Evolutionary conservation across 2,888 invertebrate species (phyloP).

Genomic region (Melanchra persicariae): DNA sequence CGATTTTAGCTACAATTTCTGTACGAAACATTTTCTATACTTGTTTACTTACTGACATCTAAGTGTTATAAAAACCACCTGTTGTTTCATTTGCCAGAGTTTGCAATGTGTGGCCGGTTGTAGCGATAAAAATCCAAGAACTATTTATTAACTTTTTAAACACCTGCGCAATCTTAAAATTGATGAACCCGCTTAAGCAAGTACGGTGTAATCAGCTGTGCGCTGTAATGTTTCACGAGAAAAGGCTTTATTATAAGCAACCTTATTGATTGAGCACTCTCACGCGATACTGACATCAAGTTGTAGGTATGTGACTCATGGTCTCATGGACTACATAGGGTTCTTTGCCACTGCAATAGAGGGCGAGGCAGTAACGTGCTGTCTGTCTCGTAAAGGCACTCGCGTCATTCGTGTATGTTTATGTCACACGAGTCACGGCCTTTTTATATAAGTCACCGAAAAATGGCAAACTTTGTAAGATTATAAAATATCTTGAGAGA

Average conservation of each 20-base stretch:
- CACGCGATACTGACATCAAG: slow-evolving; percentile 64
- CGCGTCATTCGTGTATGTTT: slow-evolving; percentile 39
- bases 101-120: slow-evolving; percentile 5
- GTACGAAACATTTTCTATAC: not conserved
- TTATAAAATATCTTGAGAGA: too few relatives aligned
- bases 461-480: too few relatives aligned
- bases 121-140: slow-evolving; percentile 18
- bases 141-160: slow-evolving; percentile 41
- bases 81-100: slow-evolving; percentile 15
- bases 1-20: slow-evolving; percentile 30
- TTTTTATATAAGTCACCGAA: too few relatives aligned
- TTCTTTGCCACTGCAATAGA: slow-evolving; percentile 56
- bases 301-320: slow-evolving; percentile 64
- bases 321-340: slow-evolving; percentile 61
- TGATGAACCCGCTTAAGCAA: slow-evolving; percentile 44
- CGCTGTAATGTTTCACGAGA: slow-evolving; percentile 52
- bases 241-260: slow-evolving; percentile 59
- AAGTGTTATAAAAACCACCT: slow-evolving; percentile 23
- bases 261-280: slow-evolving; percentile 59
- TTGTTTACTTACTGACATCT: slow-evolving; percentile 13
- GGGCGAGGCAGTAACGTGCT: slow-evolving; percentile 53
- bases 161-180: slow-evolving; percentile 51
- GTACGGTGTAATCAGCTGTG: slow-evolving; percentile 61
- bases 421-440: too few relatives aligned
- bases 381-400: slow-evolving; percentile 38